Evolutionary conservation across 2,888 invertebrate species (phyloP).

Genomic region (Dendrolimus pini): DNA sequence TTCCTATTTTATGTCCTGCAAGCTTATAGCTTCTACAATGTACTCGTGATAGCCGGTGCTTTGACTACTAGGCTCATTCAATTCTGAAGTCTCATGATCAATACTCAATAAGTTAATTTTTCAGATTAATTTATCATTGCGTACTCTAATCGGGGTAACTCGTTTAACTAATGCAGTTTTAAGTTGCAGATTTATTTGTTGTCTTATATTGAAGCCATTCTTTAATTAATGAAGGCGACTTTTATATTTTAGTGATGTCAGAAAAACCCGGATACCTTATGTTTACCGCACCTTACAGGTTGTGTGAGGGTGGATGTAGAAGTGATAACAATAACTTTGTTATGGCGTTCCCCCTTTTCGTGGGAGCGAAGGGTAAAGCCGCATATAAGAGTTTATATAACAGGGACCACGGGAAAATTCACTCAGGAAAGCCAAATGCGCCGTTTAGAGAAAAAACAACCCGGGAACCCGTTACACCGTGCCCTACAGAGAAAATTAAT

Average conservation of each 20-base stretch:
- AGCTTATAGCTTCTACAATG: too few species aligned
- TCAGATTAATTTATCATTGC: too few species aligned
- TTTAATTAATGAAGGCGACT: slow-evolving; percentile 3
- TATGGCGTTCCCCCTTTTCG: slow-evolving; percentile 44
- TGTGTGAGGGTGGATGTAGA: slow-evolving; percentile 41
- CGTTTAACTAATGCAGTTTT: too few species aligned
- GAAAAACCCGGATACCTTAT: slow-evolving; percentile 31
- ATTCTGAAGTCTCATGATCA: too few species aligned
- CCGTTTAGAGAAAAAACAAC: slow-evolving; percentile 33
- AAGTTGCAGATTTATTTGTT: too few species aligned
- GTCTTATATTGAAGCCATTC: too few species aligned
- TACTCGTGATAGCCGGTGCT: too few species aligned
- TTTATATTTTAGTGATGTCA: slow-evolving; percentile 38
- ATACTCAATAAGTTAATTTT: too few species aligned
- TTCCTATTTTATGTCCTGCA: too few species aligned
- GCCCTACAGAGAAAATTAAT: slow-evolving; percentile 8
- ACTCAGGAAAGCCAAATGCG: slow-evolving; percentile 16
- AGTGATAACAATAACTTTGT: slow-evolving; percentile 22
- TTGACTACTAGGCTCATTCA: too few species aligned
- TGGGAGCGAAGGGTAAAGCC: slow-evolving; percentile 31
- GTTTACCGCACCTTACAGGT: slow-evolving; percentile 56
- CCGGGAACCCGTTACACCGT: slow-evolving; percentile 19
- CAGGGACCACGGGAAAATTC: slow-evolving; percentile 25
- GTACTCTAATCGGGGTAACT: too few species aligned
- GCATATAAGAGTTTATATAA: slow-evolving; percentile 26